Evolutionary conservation across 2,113 vertebrate species (phyloP), one percentile per base, ranked within the genome.

Genomic region (Dicrurus megarhynchus): DNA sequence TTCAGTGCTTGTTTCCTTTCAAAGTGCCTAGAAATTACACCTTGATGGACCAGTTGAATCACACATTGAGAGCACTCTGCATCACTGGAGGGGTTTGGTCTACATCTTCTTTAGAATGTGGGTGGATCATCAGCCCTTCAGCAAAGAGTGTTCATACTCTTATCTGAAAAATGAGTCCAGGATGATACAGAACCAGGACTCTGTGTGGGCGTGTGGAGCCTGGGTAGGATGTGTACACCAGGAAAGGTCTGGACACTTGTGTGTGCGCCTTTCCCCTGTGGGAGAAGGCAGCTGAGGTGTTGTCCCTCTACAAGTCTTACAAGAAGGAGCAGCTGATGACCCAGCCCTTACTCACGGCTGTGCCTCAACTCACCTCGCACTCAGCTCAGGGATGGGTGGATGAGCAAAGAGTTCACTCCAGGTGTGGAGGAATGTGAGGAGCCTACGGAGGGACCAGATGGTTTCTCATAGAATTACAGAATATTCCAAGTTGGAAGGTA

Each of bases 391-490:
- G 50, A 4, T 7, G 33, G 7, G 15, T 0, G 3, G 20, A 23
- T 0, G 26, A 73, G 16, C 28, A n/a, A 0, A 1, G 67, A 39
- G 12, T 30, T 74, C 8, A 0, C 11, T 69, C 37, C 68, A 41
- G 22, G 2, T 32, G 12, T 74, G 59, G 13, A 35, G 84, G 52
- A 64, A 77, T 13, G 10, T 28, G 33, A 73, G 77, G 65, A 84
- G 28, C 24, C 50, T 56, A 5, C 4, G 4, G 50, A 94, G 26
- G 23, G 33, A 23, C 15, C 0, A 0, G 22, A 16, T 46, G 35
- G 35, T 21, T 90, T 71, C 75, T 63, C 20, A 64, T 11, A 28
- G 73, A 23, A 53, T 46, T n/a, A 33, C 55, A 39, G 23, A 30
- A 78, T n/a, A 37, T 7, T 18, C 23, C 46, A 27, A 60, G 7